Evolutionary conservation across 2,113 vertebrate species (phyloP).

Genomic region (Megalops atlanticus): DNA sequence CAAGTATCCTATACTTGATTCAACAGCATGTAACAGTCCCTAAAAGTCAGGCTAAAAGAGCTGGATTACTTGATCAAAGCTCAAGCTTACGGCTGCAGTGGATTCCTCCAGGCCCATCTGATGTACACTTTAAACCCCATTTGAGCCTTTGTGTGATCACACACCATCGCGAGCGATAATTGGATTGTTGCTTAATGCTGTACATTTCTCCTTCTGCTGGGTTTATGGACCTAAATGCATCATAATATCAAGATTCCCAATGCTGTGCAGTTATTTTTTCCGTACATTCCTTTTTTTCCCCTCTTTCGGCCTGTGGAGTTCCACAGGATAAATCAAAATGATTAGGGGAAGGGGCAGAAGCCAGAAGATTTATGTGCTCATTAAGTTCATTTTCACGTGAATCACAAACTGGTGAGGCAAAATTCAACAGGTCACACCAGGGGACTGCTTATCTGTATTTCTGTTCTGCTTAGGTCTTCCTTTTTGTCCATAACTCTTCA

Average conservation of each 20-base stretch:
- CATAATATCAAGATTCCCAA: background rate
- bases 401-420: background rate
- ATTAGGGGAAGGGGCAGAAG: background rate
- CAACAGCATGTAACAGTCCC: background rate
- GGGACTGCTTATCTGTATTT: background rate
- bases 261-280: background rate
- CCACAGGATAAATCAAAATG: background rate
- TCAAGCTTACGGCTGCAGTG: background rate
- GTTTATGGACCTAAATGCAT: slow-evolving; percentile 1
- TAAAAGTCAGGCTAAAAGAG: background rate
- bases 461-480: background rate
- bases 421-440: background rate
- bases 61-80: slow-evolving; percentile 9
- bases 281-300: background rate
- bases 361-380: background rate
- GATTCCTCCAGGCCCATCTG: background rate
- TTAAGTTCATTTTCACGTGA: background rate
- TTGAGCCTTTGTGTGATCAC: slow-evolving; percentile 9
- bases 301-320: background rate
- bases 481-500: background rate
- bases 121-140: slow-evolving; percentile 5
- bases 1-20: background rate
- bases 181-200: slow-evolving; percentile 20
- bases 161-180: slow-evolving; percentile 5
- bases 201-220: slow-evolving; percentile 11